Base-by-base conservation (phyloP, 2,113 vertebrate genomes). In the Takifugu bimaculatus region DNA sequence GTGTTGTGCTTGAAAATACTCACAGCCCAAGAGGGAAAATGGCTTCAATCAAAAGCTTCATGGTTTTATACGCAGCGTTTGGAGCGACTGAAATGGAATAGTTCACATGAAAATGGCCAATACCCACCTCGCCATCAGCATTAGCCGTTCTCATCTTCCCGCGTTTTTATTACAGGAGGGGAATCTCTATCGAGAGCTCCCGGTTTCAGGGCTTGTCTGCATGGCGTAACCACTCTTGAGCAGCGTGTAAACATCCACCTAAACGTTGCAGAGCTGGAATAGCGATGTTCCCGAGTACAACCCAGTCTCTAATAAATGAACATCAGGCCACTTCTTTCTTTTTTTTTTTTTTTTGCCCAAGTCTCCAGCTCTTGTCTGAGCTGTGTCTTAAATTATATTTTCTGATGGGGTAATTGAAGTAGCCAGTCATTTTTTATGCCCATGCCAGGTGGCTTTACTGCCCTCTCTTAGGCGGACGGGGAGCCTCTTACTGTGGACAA, bases 331-430 rank as follows among this genome's bases (percentile, higher is more conserved):
- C 43, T 44, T 67, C 35, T 70, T 20, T 20, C 20, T 20, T 20
- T 1, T 60, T 39, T 39, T 57, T 47, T 14, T 35, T n/a, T n/a
- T n/a, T n/a, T n/a, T n/a, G n/a, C n/a, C 25, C n/a, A 52, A 66
- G 68, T 78, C 61, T 74, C 14, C 57, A 57, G 80, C 68, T 73
- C 82, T 68, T 70, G 69, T 75, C 74, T 49, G 67, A 77, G 67
- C 54, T 68, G 64, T 69, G 61, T 62, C 64, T 83, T 58, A 72
- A 76, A 80, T 78, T 54, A 63, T 78, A 62, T 71, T 85, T 81
- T 78, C 82, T 69, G 77, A 84, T 65, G 52, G 65, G 65, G 69
- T 88, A 84, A 86, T 85, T 84, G 80, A 77, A 77, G 67, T 77
- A 67, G 68, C 74, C 63, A 75, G 72, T 77, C 63, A 67, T 77